Evolutionary conservation across 2,888 invertebrate species (phyloP), one percentile per base, ranked within the genome.

Genomic region (Drosophila merina): DNA sequence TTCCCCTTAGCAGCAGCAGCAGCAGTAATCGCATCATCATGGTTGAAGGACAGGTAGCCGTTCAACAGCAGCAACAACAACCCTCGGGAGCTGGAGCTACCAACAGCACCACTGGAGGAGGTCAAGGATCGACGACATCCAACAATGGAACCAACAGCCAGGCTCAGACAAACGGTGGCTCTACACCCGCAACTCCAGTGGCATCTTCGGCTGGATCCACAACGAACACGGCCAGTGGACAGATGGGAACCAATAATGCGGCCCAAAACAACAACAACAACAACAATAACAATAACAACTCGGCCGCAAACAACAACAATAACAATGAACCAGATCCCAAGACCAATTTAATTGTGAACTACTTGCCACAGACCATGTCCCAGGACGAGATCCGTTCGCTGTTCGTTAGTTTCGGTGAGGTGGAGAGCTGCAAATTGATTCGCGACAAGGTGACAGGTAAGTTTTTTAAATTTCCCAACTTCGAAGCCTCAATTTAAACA

Each of bases 361-460:
- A 98, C 91, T 94, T 98, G 82, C 98, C 98, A 25, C 98, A 98
- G 92, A 96, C 95, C 74, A 96, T 98, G 93, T 96, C 97, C 72
- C 98, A 98, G 92, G 98, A 98, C 91, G 98, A 98, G 93, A 98
- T 99, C 82, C 94, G 97, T 82, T 97, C 97, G 66, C 93, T 99
- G 76, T 98, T 99, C 93, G 96, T 97, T 68, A 97, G 97, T 91
- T 97, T 98, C 91, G 98, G 98, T 82, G 98, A 98, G 92, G 97
- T 99, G 82, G 98, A 98, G 93, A 97, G 97, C 92, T 98, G 98
- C 94, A 99, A 99, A 93, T 94, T 99, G 89, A 98, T 99, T 90
- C 94, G 98, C 90, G 98, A 98, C 93, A 98, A 98, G 94, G 96
- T 97, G 88, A 98, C 98, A 93, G 97, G 96, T 96, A 90, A 90